These are phyloP conservation scores for Calidris pygmaea DNA, from an alignment of 2,113 vertebrate species.

Conservation along the genomic window DNA sequence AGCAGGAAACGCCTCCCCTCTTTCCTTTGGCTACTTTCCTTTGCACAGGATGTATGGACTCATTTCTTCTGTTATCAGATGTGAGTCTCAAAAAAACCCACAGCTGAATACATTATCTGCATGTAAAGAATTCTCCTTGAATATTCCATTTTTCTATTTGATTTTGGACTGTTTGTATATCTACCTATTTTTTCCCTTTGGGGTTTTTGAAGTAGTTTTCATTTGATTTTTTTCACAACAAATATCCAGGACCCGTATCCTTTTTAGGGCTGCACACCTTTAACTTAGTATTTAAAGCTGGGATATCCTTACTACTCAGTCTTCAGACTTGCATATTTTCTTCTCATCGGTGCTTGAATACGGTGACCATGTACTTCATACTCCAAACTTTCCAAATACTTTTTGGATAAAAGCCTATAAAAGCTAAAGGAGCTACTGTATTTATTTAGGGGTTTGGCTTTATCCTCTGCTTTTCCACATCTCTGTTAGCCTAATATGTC, in stretches of 20 bases:
- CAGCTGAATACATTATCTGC: background rate
- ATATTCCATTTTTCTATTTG: background rate
- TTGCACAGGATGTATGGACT: background rate
- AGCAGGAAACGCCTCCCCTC: background rate
- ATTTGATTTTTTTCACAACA: background rate
- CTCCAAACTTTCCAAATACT: background rate
- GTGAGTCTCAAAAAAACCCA: background rate
- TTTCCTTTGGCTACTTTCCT: background rate
- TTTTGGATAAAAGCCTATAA: background rate
- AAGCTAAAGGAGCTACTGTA: background rate
- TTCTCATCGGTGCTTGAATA: background rate
- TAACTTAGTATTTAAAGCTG: background rate
- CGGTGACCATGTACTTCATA: background rate
- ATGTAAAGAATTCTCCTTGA: background rate
- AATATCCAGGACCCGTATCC: background rate
- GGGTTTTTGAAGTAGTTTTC: background rate
- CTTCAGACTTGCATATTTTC: background rate
- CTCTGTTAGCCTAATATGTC: background rate
- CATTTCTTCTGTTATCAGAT: background rate
- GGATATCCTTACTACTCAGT: background rate
- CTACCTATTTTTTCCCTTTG: fast-evolving
- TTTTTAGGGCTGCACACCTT: background rate
- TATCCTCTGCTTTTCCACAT: background rate
- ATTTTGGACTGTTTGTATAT: background rate
- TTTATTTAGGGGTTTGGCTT: constrained; percentile 1